Conservation (phyloP, 2,113 vertebrate species). For the Dasyurus viverrinus region DNA sequence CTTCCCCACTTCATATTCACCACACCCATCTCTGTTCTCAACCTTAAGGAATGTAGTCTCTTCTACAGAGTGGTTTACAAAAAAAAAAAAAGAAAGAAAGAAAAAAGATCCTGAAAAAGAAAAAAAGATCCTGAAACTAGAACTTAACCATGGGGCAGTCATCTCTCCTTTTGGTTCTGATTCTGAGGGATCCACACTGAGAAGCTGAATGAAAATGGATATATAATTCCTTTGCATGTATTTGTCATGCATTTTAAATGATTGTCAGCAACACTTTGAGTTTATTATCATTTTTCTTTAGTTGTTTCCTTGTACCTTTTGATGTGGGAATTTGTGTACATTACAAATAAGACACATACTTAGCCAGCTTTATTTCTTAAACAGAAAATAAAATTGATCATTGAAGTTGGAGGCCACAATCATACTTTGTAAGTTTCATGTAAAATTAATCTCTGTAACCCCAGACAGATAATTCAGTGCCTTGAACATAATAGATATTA, state of each 20-base stretch:
- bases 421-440: not conserved
- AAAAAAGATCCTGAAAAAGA: not conserved
- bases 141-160: not conserved
- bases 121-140: not conserved
- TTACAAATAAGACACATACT: not conserved
- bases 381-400: not conserved
- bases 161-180: not conserved
- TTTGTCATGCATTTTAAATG: too few relatives aligned
- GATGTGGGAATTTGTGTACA: not conserved
- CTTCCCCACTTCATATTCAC: not conserved
- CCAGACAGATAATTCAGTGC: not conserved
- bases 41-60: slow-evolving; percentile 45
- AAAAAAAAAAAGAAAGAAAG: not conserved
- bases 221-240: not conserved
- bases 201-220: not conserved
- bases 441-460: not conserved
- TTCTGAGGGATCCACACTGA: slow-evolving; percentile 9
- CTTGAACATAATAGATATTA: not conserved
- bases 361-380: not conserved
- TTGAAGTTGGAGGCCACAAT: not conserved
- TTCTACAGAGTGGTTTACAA: not conserved
- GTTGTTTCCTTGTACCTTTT: not conserved
- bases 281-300: not conserved
- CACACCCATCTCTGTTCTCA: slow-evolving; percentile 18
- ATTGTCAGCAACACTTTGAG: not conserved